Evolutionary conservation across 2,888 invertebrate genomes (phyloP), one percentile per base, ranked within the genome.

Genomic region (Cerastis leucographa): DNA sequence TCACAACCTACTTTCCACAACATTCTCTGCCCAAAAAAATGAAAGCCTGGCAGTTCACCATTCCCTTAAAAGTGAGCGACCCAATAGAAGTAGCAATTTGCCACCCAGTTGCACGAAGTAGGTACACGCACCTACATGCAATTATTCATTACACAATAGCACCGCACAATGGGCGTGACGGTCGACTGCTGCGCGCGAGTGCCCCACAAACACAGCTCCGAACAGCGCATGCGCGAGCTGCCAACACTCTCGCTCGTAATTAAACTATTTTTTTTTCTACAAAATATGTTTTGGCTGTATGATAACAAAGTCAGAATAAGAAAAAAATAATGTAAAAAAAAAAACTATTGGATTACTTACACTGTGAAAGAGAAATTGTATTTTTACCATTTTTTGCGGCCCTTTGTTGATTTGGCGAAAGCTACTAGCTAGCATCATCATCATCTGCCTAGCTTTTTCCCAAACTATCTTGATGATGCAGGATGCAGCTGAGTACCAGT

Each of bases 111-210:
- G 17, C 66, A 71, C 65, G 68, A 74, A 70, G 56, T 66, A 59
- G 72, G 71, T 74, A 64, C 80, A 81, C 82, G 81, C 86, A 82
- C 87, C 78, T 81, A 85, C 81, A 80, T 88, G 89, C 91, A 91
- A 94, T 94, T 93, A 93, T 87, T 85, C 83, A 87, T 95, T 94
- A 91, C 94, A 92, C 93, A 94, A 94, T 91, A 87, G 76, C 77
- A 88, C 78, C 86, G 85, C 85, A 90, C 88, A 88, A 89, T 89
- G 85, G 85, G 88, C 89, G 81, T 87, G 85, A 77, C 85, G 86
- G 84, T 73, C 81, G 83, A 82, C 82, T 78, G 76, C 85, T 84
- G 89, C 88, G 88, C 90, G 87, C 90, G 90, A 87, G 90, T 93
- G 95, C 81, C 93, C 94, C 90, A 95, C 92, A 94, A 94, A 95